Evolutionary conservation across 2,888 invertebrate genomes (phyloP).

Genomic region (Morpho achilles): DNA sequence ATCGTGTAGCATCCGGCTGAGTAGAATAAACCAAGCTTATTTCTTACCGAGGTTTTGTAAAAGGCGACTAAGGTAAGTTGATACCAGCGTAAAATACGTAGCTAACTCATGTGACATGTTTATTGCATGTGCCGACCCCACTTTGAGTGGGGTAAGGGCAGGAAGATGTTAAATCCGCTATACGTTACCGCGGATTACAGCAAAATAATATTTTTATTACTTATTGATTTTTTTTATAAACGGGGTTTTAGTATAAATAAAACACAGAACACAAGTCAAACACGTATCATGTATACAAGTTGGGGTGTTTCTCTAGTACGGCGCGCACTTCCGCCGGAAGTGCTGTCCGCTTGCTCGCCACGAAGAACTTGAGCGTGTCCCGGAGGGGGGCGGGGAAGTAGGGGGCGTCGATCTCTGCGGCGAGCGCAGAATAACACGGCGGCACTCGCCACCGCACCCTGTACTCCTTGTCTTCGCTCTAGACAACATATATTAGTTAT

Average conservation of each 20-base stretch:
- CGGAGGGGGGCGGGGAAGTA: constrained; percentile 51
- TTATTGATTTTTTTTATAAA: too few species aligned
- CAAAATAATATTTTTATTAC: too few species aligned
- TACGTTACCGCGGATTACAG: too few species aligned
- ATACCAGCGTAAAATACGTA: too few species aligned
- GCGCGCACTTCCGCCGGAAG: constrained; percentile 33
- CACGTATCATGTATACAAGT: constrained; percentile 24
- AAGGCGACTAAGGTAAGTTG: too few species aligned
- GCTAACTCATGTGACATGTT: too few species aligned
- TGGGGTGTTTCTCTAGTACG: constrained; percentile 33
- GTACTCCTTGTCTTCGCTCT: constrained; percentile 84
- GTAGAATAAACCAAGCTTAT: too few species aligned
- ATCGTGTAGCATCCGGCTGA: too few species aligned
- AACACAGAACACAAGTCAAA: neutral
- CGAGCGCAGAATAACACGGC: constrained; percentile 79
- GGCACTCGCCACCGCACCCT: constrained; percentile 81
- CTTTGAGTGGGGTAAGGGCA: too few species aligned
- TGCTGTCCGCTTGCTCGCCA: constrained; percentile 38
- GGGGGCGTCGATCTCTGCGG: constrained; percentile 36
- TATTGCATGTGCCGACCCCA: too few species aligned
- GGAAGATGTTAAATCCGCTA: too few species aligned
- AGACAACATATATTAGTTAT: constrained; percentile 17
- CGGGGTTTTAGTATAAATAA: neutral
- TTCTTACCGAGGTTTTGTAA: too few species aligned
- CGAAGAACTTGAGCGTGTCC: constrained; percentile 60